phyloP scores from a whole-genome alignment of 1,140 invertebrate genomes.

The Apis dorsata region DNA sequence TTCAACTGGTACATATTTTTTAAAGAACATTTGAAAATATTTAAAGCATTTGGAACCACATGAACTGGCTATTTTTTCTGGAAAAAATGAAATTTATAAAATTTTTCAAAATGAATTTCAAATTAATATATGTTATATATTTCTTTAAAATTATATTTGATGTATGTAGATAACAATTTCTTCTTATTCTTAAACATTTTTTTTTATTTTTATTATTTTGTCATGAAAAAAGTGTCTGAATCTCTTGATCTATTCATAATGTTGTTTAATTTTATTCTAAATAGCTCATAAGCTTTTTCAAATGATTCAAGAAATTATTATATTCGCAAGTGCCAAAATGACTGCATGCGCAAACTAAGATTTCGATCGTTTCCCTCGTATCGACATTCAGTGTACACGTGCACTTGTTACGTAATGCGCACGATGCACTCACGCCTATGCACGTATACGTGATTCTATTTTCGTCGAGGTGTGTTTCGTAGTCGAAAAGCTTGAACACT shows the following conservation, averaged over 20 bases:
- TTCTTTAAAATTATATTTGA: neutral
- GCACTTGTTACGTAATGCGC: slow-evolving; percentile 42
- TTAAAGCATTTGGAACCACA: too few relatives aligned
- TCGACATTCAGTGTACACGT: slow-evolving; percentile 45
- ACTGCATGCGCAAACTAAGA: neutral
- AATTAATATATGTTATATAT: neutral
- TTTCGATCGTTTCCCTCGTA: slow-evolving; percentile 34
- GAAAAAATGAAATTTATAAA: neutral
- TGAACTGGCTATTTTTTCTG: neutral
- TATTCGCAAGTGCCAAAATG: slow-evolving; percentile 23
- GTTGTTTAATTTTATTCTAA: neutral
- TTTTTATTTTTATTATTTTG: too few relatives aligned
- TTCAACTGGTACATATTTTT: neutral
- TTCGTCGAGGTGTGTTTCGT: slow-evolving; percentile 24
- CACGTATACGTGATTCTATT: slow-evolving; percentile 43
- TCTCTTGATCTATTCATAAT: neutral
- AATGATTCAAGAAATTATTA: slow-evolving; percentile 17
- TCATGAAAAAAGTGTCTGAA: neutral
- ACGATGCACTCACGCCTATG: slow-evolving; percentile 39
- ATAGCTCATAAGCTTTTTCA: neutral
- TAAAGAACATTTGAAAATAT: slow-evolving; percentile 8
- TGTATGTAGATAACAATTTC: neutral
- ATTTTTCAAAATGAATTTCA: neutral
- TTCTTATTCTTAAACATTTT: neutral
- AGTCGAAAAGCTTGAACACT: slow-evolving; percentile 23